Base-by-base conservation (phyloP, 2,888 invertebrate genomes). In the Pinctada fucata region DNA sequence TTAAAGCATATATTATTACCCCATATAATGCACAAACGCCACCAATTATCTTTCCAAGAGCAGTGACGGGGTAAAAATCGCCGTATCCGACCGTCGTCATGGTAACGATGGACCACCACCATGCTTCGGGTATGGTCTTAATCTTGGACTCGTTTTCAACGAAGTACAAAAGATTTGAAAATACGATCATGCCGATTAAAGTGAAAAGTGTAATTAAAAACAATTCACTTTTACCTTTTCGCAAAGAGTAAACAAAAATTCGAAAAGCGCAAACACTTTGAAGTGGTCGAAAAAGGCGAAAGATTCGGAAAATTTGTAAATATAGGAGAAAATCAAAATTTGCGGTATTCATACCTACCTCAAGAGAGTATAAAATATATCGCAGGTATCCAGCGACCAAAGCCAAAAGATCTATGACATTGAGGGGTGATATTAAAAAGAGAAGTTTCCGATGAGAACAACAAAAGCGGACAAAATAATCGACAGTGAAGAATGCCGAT, bases 61-160 rank as follows among this genome's bases (percentile, higher is more conserved):
- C 8, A 13, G 75, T 67, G 50, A 52, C 68, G 0, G 75, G 75
- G n/a, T 52, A 66, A 52, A 75, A 68, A 48, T 75, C 75, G 13
- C 75, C 75, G 6, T 75, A 75, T 47, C 75, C 75, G 2, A 75
- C 75, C 2, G 75, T 75, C 48, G 75, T 75, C 52, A 75, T 75
- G 13, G 75, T 75, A 47, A 75, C 68, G 52, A 75, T 52, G 47
- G 67, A 58, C 75, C 75, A 75, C 75, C 75, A 75, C 75, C 75
- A 75, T 45, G 75, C 68, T 2, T 67, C 75, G 45, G 67, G 67
- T 51, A 75, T 75, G 47, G 63, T 67, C 31, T 67, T 67, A 52
- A 75, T 51, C n/a, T 67, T 64, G 13, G 31, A 51, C 31, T 68
- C 52, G 6, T 50, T n/a, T 47, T 75, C 75, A 47, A 75, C 67